These are phyloP conservation scores for Clupea harengus DNA, from an alignment of 2,113 vertebrate genomes.

Conservation along the genomic window DNA sequence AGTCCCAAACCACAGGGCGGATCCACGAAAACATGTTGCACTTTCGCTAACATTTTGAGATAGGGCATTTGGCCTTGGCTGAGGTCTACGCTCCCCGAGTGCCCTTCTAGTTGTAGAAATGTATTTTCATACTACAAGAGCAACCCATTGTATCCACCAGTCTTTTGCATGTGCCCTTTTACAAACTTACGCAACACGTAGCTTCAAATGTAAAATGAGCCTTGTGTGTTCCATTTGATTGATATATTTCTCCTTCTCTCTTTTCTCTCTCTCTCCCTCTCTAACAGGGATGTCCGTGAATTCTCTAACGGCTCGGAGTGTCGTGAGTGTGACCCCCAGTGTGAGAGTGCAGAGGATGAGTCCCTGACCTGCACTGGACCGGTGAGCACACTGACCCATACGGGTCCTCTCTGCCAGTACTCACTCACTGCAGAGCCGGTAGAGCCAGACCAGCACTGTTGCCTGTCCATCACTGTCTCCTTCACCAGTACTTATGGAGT, in stretches of 20 bases:
- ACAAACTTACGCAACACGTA: neutral
- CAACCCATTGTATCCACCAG: neutral
- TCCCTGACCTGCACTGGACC: slow-evolving; percentile 85
- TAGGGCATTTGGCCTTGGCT: too few relatives aligned
- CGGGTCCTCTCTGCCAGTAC: too few relatives aligned
- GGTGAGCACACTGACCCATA: slow-evolving; percentile 71
- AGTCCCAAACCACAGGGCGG: too few relatives aligned
- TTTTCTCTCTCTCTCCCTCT: slow-evolving; percentile 40
- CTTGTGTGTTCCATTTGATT: neutral
- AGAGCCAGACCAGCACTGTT: too few relatives aligned
- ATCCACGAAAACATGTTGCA: too few relatives aligned
- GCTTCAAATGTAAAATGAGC: neutral
- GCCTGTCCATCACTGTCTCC: too few relatives aligned
- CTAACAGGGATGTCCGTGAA: slow-evolving; percentile 86
- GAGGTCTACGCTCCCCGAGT: neutral
- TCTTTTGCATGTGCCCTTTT: neutral
- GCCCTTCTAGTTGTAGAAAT: neutral
- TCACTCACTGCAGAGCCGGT: too few relatives aligned
- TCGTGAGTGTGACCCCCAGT: slow-evolving; percentile 90
- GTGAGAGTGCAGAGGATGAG: slow-evolving; percentile 87
- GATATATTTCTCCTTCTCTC: neutral
- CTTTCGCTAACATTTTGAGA: neutral
- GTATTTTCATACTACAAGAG: neutral
- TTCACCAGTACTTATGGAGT: too few relatives aligned
- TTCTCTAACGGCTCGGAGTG: slow-evolving; percentile 91